Conservation (phyloP, 64 coral and sea anemone species). For the Stichodactyla helianthus region DNA sequence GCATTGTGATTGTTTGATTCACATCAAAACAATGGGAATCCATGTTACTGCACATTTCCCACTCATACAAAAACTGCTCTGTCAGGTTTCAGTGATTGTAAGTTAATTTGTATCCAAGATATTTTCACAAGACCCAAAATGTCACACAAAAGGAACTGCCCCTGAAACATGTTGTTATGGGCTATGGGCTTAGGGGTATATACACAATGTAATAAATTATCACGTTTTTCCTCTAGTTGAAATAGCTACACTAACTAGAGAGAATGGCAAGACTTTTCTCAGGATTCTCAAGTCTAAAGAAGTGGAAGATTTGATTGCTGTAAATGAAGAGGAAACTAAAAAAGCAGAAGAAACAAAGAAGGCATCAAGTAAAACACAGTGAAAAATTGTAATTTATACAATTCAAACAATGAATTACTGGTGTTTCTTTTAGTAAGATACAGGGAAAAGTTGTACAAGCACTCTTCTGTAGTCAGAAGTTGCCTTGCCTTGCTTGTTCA, state of each 20-base stretch:
- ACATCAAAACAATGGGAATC: no score
- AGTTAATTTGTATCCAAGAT: no score
- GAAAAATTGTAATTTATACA: not conserved
- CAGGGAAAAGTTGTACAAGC: not conserved
- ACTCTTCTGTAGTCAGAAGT: not conserved
- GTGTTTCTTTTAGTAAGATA: not conserved
- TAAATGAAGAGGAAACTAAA: constrained; percentile 78
- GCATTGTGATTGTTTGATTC: no score
- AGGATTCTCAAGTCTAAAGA: constrained; percentile 68
- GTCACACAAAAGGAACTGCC: no score
- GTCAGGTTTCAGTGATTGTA: no score
- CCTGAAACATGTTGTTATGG: no score
- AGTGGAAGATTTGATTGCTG: constrained; percentile 64
- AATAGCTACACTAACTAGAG: constrained; percentile 89
- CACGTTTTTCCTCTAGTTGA: constrained; percentile 62
- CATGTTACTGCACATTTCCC: no score
- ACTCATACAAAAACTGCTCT: no score
- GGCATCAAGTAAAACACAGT: not conserved
- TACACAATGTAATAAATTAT: not conserved
- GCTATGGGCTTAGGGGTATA: no score
- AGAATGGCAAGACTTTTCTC: constrained; percentile 62
- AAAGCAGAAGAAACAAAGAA: constrained; percentile 73
- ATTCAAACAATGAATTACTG: not conserved
- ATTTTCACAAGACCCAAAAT: no score
- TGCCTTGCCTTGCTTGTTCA: not conserved